Evolutionary conservation across 2,888 invertebrate genomes (phyloP).

Genomic region (Apamea epomidion): DNA sequence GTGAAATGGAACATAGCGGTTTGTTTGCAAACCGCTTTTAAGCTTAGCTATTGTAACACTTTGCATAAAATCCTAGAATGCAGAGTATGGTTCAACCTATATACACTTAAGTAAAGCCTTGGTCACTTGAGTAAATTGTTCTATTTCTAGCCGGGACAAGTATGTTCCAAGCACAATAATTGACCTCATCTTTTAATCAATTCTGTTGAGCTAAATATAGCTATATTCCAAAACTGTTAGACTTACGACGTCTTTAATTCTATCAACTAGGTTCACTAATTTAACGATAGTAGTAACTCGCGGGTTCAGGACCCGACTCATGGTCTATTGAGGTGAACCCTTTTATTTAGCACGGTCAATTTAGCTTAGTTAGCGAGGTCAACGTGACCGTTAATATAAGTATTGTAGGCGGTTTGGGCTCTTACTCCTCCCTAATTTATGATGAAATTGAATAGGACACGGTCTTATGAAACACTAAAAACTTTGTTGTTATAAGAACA

Average conservation of each 20-base stretch:
- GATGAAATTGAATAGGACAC: slow-evolving; percentile 13
- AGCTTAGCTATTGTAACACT: background rate
- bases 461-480: background rate
- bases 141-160: slow-evolving; percentile 2
- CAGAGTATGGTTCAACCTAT: background rate
- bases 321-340: slow-evolving; percentile 60
- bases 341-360: slow-evolving; percentile 66
- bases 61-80: background rate
- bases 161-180: background rate
- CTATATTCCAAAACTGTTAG: background rate
- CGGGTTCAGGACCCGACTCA: slow-evolving; percentile 43
- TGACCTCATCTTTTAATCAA: slow-evolving; percentile 10
- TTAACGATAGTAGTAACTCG: slow-evolving; percentile 46
- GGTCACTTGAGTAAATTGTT: background rate
- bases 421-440: slow-evolving; percentile 31
- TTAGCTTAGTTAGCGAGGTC: slow-evolving; percentile 67
- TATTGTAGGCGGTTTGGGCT: slow-evolving; percentile 42
- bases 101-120: background rate
- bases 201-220: background rate
- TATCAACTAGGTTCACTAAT: slow-evolving; percentile 14
- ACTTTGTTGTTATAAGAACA: background rate
- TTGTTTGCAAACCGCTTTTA: no score
- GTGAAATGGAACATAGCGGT: slow-evolving; percentile 21
- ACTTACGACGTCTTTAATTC: slow-evolving; percentile 16
- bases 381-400: slow-evolving; percentile 47